phyloP scores from a whole-genome alignment of 1,140 invertebrate genomes.

The Calycopis cecrops region DNA sequence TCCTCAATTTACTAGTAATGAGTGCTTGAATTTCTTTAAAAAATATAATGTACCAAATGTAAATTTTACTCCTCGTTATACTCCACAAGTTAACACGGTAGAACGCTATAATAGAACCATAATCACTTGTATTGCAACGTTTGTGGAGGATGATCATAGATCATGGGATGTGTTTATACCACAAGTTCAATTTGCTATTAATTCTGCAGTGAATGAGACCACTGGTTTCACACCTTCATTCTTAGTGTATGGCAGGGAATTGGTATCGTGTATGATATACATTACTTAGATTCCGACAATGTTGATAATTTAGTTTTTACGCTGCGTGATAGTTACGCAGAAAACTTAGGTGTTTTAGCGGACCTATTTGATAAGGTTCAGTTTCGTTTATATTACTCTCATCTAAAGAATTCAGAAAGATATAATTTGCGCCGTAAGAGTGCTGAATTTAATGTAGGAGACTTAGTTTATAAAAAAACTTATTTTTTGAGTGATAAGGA shows the following conservation, averaged over 20 bases:
- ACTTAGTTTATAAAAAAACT: too few relatives aligned
- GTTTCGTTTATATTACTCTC: too few relatives aligned
- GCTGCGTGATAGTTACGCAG: too few relatives aligned
- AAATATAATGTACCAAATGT: neutral
- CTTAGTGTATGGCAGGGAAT: slow-evolving; percentile 22
- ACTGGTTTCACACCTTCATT: slow-evolving; percentile 23
- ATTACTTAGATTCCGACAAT: slow-evolving; percentile 15
- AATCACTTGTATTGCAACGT: neutral
- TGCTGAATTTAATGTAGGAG: too few relatives aligned
- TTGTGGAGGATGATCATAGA: slow-evolving; percentile 40
- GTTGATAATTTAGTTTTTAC: too few relatives aligned
- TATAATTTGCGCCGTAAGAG: too few relatives aligned
- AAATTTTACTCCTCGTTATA: too few relatives aligned
- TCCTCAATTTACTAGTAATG: neutral
- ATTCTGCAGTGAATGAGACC: slow-evolving; percentile 21
- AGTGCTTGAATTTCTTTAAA: neutral
- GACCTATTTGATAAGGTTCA: too few relatives aligned
- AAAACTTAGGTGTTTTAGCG: too few relatives aligned
- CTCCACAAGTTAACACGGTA: slow-evolving; percentile 9
- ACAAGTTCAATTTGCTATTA: slow-evolving; percentile 41
- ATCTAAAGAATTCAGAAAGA: too few relatives aligned
- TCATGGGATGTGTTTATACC: slow-evolving; percentile 42
- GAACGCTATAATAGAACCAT: slow-evolving; percentile 21
- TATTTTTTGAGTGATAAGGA: too few relatives aligned
- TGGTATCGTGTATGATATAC: slow-evolving; percentile 17